Percentiles rank a stretch among this genome's conserved stretches.
Conservation (phyloP, 2,113 vertebrate species). For the Rhinoptilus africanus region DNA sequence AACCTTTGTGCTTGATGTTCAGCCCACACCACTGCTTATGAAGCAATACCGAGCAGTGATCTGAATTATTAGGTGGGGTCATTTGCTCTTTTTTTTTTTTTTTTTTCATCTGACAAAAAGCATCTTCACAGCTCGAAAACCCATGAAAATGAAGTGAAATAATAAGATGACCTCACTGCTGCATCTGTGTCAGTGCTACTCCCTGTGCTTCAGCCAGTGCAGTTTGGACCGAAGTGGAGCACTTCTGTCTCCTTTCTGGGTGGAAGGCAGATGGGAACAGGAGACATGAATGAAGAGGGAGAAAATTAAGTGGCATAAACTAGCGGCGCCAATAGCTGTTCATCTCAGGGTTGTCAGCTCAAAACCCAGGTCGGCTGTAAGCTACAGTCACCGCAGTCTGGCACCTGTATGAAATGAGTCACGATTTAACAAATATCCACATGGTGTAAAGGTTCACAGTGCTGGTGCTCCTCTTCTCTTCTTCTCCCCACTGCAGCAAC, state of each 20-base stretch:
- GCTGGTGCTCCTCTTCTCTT: neutral
- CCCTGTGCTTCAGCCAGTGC: neutral
- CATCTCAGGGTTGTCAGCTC: neutral
- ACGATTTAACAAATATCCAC: neutral
- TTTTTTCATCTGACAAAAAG: neutral
- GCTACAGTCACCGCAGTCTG: neutral
- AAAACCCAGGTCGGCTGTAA: neutral
- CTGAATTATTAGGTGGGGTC: neutral
- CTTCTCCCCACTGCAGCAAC: neutral
- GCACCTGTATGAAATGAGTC: neutral
- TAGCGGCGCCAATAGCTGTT: neutral
- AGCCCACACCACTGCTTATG: neutral
- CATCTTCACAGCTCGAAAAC: neutral
- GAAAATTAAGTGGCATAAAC: neutral
- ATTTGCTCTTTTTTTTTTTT: neutral
- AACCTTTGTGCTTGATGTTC: rapidly evolving
- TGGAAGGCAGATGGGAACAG: neutral
- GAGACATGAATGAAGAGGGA: neutral
- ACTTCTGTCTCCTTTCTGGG: neutral
- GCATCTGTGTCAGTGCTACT: neutral
- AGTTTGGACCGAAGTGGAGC: neutral
- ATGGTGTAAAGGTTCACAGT: neutral
- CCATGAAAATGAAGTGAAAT: neutral
- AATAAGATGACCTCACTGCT: neutral
- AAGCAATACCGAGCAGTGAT: neutral